Evolutionary conservation across 2,888 invertebrate species (phyloP).

Genomic region (Macropis europaea): DNA sequence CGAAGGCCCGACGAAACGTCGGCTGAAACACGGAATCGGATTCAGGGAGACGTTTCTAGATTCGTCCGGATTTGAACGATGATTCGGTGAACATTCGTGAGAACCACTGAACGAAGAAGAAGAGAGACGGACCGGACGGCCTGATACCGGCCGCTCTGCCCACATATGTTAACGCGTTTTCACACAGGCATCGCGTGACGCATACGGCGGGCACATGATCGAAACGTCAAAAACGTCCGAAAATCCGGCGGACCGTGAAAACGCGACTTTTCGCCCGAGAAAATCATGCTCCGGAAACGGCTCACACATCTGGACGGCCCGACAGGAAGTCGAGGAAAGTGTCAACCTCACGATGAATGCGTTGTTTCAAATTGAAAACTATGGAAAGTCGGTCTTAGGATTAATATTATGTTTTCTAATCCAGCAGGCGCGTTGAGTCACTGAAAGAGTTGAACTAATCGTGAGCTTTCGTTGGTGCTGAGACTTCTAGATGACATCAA

Average conservation of each 20-base stretch:
- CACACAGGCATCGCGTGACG: constrained; percentile 51
- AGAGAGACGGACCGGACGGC: constrained; percentile 54
- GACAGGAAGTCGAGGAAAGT: neutral
- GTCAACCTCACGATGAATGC: too few relatives aligned
- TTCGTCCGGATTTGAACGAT: too few relatives aligned
- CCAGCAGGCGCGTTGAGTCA: too few relatives aligned
- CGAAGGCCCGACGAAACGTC: too few relatives aligned
- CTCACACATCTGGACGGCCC: neutral
- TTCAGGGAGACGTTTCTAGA: too few relatives aligned
- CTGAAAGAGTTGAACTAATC: too few relatives aligned
- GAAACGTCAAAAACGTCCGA: constrained; percentile 44
- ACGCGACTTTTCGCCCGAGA: constrained; percentile 16
- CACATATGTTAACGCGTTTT: constrained; percentile 64
- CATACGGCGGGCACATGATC: constrained; percentile 56
- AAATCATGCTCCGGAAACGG: constrained; percentile 9
- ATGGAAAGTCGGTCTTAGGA: too few relatives aligned
- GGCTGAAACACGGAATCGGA: too few relatives aligned
- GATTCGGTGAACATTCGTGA: constrained; percentile 28
- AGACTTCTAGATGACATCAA: too few relatives aligned
- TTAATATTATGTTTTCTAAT: too few relatives aligned
- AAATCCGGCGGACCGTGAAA: constrained; percentile 32
- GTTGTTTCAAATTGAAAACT: too few relatives aligned
- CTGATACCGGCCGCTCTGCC: constrained; percentile 62
- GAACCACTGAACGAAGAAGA: constrained; percentile 59
- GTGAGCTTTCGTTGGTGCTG: too few relatives aligned